These are phyloP conservation scores for Drosophila histrio DNA, from an alignment of 2,888 invertebrate species.

Conservation along the genomic window DNA sequence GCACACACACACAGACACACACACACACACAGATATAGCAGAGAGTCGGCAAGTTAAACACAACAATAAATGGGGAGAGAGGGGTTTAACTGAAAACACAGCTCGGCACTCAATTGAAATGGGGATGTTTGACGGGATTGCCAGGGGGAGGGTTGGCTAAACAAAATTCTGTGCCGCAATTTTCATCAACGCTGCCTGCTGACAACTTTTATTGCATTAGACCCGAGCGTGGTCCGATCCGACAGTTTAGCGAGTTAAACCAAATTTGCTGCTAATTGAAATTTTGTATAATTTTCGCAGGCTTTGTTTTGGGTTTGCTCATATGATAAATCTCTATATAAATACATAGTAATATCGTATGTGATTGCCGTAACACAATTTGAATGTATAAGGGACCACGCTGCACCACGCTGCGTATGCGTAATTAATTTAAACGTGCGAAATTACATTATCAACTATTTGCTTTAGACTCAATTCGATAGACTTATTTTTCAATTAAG, in stretches of 20 bases:
- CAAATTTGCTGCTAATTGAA: constrained; percentile 63
- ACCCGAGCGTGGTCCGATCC: constrained; percentile 14
- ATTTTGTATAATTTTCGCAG: constrained; percentile 20
- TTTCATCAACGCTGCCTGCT: constrained; percentile 45
- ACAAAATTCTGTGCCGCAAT: constrained; percentile 24
- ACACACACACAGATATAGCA: background rate
- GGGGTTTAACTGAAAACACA: background rate
- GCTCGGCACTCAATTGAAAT: constrained; percentile 20
- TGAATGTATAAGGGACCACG: constrained; percentile 18
- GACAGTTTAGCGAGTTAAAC: constrained; percentile 69
- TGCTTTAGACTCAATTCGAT: constrained; percentile 28
- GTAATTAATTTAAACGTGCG: constrained; percentile 49
- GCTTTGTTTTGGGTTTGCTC: constrained; percentile 13
- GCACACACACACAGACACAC: constrained; percentile 15
- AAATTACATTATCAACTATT: constrained; percentile 34
- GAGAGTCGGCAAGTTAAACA: constrained; percentile 23
- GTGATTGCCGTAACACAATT: constrained; percentile 22
- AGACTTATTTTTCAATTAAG: constrained; percentile 59
- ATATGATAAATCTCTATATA: constrained; percentile 28
- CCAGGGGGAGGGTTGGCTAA: background rate
- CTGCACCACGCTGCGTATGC: constrained; percentile 59
- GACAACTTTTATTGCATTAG: constrained; percentile 47
- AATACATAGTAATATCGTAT: background rate
- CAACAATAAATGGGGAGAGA: background rate
- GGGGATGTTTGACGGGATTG: constrained; percentile 10